phyloP scores from a whole-genome alignment of 2,888 invertebrate genomes.

The Drosophila bunnanda region DNA sequence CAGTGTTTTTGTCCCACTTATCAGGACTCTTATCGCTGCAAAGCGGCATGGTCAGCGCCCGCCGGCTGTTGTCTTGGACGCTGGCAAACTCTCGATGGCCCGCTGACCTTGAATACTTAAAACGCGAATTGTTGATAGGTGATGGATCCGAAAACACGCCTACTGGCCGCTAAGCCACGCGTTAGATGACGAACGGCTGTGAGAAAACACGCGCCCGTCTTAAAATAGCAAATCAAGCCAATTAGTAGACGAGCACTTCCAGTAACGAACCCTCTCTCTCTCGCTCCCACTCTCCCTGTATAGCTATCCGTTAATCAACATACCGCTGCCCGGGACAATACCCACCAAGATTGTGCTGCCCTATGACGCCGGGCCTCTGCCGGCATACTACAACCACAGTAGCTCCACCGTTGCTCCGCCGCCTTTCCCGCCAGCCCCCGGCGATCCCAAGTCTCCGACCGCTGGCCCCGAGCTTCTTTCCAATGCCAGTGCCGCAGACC shows the following conservation, averaged over 20 bases:
- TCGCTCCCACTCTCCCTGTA: conserved; percentile 1
- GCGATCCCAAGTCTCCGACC: conserved; percentile 37
- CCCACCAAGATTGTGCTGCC: conserved; percentile 90
- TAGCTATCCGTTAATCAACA: conserved; percentile 93
- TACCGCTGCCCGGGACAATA: conserved; percentile 95
- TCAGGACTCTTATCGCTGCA: conserved; percentile 55
- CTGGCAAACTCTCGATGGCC: conserved; percentile 40
- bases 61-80: conserved; percentile 22
- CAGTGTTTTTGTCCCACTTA: conserved; percentile 12
- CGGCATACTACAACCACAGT: conserved; percentile 47
- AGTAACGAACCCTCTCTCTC: conserved; percentile 14
- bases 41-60: conserved; percentile 43
- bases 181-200: conserved; percentile 49
- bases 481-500: conserved; percentile 49
- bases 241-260: conserved; percentile 19
- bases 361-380: conserved; percentile 81
- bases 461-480: conserved; percentile 50
- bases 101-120: conserved; percentile 69
- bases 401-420: conserved; percentile 22
- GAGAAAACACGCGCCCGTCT: conserved; percentile 34
- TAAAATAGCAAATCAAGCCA: conserved; percentile 34
- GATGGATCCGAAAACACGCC: conserved; percentile 12
- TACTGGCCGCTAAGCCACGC: conserved; percentile 50
- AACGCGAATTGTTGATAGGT: conserved; percentile 53
- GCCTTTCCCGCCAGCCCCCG: conserved; percentile 62